Base-by-base conservation (phyloP, 2,113 vertebrate species). In the Okapia johnstoni region DNA sequence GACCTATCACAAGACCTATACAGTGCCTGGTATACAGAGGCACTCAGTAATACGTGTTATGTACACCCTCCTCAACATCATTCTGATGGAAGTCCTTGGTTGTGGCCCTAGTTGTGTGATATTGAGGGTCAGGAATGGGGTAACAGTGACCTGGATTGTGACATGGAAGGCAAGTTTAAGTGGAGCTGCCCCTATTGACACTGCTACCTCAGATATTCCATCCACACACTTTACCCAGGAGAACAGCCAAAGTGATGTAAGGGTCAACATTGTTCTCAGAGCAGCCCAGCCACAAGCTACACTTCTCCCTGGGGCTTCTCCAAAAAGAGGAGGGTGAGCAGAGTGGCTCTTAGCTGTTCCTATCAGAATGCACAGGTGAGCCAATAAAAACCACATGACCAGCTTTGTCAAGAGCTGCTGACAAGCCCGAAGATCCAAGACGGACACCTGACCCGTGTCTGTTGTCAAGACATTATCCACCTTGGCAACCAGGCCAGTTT, bases 281-380 rank as follows among this genome's bases (percentile, higher is more conserved):
- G 40, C 55, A 79, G 19, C 61, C 28, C 46, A 40, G 88, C 40
- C 88, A 95, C 60, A 43, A 52, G 88, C 83, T 70, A 84, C 43
- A 11, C 8, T 66, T 43, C 40, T 73, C 40, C 63, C 10, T 57
- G 93, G 79, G 7, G 28, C 52, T 73, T 93, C 85, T 97, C 60
- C 73, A 93, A 90, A 88, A 46, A 48, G 13, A 88, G 87, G 94
- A 88, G 94, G 93, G 48, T 9, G 1, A 0, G 14, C 30, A 7
- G 94, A 97, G 89, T 85, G 36, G 94, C 89, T 95, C 93, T 98
- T 97, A 96, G 89, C 96, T 98, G 93, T 92, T 96, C 97, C 97
- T 81, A 90, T 81, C 58, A 87, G 93, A 84, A 77, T 23, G 50
- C 60, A 85, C 76, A 98, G 97, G 97, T 97, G 93, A 97, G 91